Percentiles rank a stretch among this genome's conserved stretches.
Conservation (phyloP, 2,797 vertebrate species). For the Staurois parvus region DNA sequence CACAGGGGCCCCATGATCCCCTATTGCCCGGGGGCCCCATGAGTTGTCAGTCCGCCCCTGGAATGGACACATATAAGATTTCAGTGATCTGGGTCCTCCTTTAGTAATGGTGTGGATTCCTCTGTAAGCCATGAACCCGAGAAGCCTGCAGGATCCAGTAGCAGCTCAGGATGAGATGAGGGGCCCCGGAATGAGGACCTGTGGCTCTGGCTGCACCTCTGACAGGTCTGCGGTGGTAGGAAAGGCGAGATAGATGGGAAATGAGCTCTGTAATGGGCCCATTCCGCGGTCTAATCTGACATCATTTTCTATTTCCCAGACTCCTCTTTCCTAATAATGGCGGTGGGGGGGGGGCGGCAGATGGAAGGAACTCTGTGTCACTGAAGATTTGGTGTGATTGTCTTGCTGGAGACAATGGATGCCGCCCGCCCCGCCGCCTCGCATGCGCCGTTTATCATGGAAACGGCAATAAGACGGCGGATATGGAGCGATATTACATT, state of each 20-base stretch:
- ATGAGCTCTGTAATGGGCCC: slow-evolving; percentile 40
- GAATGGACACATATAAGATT: too few relatives aligned
- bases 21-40: too few relatives aligned
- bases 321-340: background rate
- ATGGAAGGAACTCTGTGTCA: background rate
- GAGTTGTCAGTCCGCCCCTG: too few relatives aligned
- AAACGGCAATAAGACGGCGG: background rate
- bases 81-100: too few relatives aligned
- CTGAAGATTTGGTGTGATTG: background rate
- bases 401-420: background rate
- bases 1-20: too few relatives aligned
- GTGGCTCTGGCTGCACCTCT: background rate
- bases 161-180: background rate
- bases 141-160: too few relatives aligned
- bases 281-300: background rate
- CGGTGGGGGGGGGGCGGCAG: too few relatives aligned
- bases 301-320: background rate
- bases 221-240: background rate
- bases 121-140: too few relatives aligned
- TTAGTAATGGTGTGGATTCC: too few relatives aligned
- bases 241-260: background rate
- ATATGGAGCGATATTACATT: background rate
- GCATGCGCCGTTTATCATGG: background rate
- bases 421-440: too few relatives aligned
- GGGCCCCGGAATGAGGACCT: background rate